Conservation (phyloP, 2,113 vertebrate species). For the Hemibagrus wyckioides region DNA sequence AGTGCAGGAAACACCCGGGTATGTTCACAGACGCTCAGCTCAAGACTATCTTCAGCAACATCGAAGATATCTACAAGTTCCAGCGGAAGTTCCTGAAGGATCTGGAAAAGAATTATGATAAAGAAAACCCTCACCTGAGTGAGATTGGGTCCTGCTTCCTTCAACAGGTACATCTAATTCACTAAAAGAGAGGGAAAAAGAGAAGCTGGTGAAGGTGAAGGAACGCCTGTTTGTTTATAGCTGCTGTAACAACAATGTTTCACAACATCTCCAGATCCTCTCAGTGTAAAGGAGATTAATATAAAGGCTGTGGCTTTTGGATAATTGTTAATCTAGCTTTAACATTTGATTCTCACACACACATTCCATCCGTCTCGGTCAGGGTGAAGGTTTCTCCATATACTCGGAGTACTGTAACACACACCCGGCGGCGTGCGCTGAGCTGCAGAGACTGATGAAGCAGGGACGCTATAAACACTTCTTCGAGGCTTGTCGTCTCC, state of each 20-base stretch:
- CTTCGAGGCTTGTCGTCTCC: slow-evolving; percentile 94
- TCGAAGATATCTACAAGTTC: slow-evolving; percentile 97
- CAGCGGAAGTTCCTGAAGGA: slow-evolving; percentile 93
- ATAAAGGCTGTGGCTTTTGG: neutral
- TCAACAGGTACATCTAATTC: slow-evolving; percentile 75
- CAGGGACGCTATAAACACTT: slow-evolving; percentile 90
- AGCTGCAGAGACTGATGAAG: slow-evolving; percentile 90
- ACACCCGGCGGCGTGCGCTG: slow-evolving; percentile 86
- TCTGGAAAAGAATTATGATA: slow-evolving; percentile 94
- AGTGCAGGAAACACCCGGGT: slow-evolving; percentile 90
- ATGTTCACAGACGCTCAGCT: slow-evolving; percentile 92
- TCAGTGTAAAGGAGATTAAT: neutral
- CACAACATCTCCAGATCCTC: neutral
- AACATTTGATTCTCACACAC: neutral
- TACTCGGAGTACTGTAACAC: slow-evolving; percentile 98
- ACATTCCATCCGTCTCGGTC: slow-evolving; percentile 14
- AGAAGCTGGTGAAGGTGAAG: neutral
- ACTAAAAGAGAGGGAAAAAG: neutral
- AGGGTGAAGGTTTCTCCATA: slow-evolving; percentile 94
- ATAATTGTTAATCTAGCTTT: neutral
- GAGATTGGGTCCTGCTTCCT: slow-evolving; percentile 97
- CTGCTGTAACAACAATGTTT: neutral
- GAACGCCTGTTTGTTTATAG: neutral
- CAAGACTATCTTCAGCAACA: slow-evolving; percentile 96
- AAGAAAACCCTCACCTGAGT: slow-evolving; percentile 90